Percentiles rank a stretch among this genome's conserved stretches.
Conservation (phyloP, 2,113 vertebrate genomes). For the Ptilorrhoa leucosticta region DNA sequence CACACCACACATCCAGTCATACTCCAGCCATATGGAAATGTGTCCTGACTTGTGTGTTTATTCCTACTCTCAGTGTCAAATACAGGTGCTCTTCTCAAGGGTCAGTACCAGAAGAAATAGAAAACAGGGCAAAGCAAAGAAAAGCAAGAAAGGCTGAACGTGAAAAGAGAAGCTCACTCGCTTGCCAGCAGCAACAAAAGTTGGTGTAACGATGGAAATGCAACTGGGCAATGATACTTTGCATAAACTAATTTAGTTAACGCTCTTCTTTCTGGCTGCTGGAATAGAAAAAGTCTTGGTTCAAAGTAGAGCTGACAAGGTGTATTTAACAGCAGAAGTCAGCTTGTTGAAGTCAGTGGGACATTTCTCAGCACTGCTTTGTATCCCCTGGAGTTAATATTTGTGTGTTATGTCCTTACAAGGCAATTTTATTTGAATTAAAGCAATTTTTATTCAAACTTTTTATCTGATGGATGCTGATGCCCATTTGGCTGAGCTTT, state of each 20-base stretch:
- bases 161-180: background rate
- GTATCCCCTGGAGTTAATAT: background rate
- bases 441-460: background rate
- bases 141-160: too few species aligned
- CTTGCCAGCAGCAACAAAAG: background rate
- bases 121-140: background rate
- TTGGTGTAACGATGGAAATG: fast-evolving
- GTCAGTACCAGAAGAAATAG: background rate
- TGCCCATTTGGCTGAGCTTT: background rate
- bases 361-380: background rate
- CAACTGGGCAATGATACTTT: background rate
- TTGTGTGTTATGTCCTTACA: background rate
- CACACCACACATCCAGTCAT: background rate
- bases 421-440: background rate
- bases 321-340: background rate
- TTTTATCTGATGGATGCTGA: background rate
- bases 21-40: background rate
- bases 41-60: background rate
- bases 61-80: background rate
- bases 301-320: background rate
- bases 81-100: background rate
- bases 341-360: background rate
- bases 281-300: background rate
- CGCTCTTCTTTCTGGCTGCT: background rate
- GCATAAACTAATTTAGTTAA: background rate